phyloP scores from a whole-genome alignment of 2,113 vertebrate genomes.

The Malaclemys terrapin region DNA sequence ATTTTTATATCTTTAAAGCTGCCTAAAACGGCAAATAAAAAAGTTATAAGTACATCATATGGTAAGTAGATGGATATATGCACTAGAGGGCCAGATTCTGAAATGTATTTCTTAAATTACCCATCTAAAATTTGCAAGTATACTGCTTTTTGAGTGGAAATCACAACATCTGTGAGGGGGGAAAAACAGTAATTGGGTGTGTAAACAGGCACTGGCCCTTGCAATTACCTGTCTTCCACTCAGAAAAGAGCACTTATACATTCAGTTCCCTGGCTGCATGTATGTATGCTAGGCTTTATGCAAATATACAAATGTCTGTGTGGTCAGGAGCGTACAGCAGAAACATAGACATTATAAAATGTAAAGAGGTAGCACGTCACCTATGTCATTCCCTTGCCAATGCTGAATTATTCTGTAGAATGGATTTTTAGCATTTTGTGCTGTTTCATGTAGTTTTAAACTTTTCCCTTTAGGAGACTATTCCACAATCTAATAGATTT shows the following conservation, averaged over 20 bases:
- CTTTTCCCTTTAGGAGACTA: fast-evolving
- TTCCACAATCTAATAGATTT: neutral
- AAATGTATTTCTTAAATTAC: neutral
- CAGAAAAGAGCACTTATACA: conserved; percentile 21
- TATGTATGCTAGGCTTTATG: neutral
- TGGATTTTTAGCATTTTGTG: neutral
- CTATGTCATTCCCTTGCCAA: neutral
- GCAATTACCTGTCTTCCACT: conserved; percentile 47
- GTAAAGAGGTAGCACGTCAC: neutral
- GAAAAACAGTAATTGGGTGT: conserved; percentile 15
- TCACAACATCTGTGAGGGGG: neutral
- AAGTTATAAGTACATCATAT: neutral
- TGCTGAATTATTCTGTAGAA: neutral
- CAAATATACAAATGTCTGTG: neutral
- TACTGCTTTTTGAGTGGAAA: neutral
- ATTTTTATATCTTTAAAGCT: neutral
- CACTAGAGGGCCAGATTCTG: neutral
- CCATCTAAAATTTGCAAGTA: neutral
- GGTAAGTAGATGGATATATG: neutral
- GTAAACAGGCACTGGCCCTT: neutral
- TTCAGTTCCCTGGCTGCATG: conserved; percentile 25
- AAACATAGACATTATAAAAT: neutral
- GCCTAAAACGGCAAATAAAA: neutral
- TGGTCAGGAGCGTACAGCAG: neutral
- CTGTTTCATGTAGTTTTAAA: neutral